Evolutionary conservation across 1,140 invertebrate species (phyloP).

Genomic region (Brachionus asplanchnoidis): DNA sequence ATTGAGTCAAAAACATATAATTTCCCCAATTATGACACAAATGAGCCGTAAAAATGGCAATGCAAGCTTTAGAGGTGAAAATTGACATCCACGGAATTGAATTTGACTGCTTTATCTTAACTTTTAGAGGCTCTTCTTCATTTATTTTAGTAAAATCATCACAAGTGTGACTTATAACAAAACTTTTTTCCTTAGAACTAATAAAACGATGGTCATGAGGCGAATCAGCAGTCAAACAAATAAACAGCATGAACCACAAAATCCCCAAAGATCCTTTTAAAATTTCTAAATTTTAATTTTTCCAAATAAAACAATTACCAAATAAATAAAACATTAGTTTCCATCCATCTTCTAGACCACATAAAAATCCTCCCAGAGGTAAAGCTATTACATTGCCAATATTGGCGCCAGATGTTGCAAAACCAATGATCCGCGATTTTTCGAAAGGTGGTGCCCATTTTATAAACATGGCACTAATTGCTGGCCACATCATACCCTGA

Average conservation of each 20-base stretch:
- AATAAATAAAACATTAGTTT: slow-evolving; percentile 35
- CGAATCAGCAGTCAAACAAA: slow-evolving; percentile 48
- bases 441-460: slow-evolving; percentile 52
- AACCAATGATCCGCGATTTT: slow-evolving; percentile 47
- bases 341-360: slow-evolving; percentile 26
- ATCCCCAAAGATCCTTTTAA: slow-evolving; percentile 46
- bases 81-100: slow-evolving; percentile 7
- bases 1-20: slow-evolving; percentile 53
- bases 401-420: slow-evolving; percentile 48
- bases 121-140: not conserved
- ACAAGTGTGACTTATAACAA: slow-evolving; percentile 44
- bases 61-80: slow-evolving; percentile 34
- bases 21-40: slow-evolving; percentile 49
- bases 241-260: slow-evolving; percentile 53
- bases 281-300: not conserved
- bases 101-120: not conserved
- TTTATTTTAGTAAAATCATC: not conserved
- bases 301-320: not conserved
- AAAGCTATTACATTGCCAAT: slow-evolving; percentile 42
- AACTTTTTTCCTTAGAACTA: slow-evolving; percentile 48
- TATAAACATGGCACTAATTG: slow-evolving; percentile 47
- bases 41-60: slow-evolving; percentile 25
- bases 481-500: slow-evolving; percentile 46
- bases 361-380: slow-evolving; percentile 29
- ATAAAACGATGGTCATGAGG: slow-evolving; percentile 50